Evolutionary conservation across 2,797 vertebrate genomes (phyloP).

Genomic region (Gobionotothen gibberifrons): DNA sequence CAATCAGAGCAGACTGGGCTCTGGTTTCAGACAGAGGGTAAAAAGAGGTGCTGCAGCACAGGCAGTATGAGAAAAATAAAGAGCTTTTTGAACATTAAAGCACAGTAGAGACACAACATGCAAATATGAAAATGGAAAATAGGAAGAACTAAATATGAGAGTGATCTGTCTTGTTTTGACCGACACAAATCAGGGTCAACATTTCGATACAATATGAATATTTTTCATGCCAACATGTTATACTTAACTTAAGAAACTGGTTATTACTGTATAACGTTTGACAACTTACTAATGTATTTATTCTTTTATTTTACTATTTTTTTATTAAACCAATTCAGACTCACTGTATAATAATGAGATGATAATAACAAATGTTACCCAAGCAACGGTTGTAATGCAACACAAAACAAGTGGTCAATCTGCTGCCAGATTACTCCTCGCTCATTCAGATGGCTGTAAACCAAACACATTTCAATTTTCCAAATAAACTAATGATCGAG

Average conservation of each 20-base stretch:
- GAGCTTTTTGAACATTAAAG: no score
- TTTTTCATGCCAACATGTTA: no score
- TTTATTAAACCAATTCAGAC: background rate
- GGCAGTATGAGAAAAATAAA: no score
- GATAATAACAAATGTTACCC: background rate
- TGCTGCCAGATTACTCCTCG: slow-evolving; percentile 24
- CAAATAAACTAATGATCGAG: slow-evolving; percentile 19
- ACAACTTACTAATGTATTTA: background rate
- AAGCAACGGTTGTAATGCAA: background rate
- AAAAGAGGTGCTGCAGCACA: no score
- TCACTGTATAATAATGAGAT: slow-evolving; percentile 5
- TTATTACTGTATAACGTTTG: background rate
- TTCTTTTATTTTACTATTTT: background rate
- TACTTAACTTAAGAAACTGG: background rate
- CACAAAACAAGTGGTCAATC: slow-evolving; percentile 10
- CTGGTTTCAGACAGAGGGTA: no score
- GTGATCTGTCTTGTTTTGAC: background rate
- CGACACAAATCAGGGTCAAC: background rate
- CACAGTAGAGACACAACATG: no score
- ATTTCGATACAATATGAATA: background rate
- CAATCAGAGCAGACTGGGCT: no score
- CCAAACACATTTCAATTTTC: slow-evolving; percentile 23
- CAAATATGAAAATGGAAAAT: background rate
- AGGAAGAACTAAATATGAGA: slow-evolving; percentile 7
- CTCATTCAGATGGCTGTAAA: slow-evolving; percentile 16